These are phyloP conservation scores for Dascillus cervinus DNA, from an alignment of 2,888 invertebrate species.

Conservation along the genomic window DNA sequence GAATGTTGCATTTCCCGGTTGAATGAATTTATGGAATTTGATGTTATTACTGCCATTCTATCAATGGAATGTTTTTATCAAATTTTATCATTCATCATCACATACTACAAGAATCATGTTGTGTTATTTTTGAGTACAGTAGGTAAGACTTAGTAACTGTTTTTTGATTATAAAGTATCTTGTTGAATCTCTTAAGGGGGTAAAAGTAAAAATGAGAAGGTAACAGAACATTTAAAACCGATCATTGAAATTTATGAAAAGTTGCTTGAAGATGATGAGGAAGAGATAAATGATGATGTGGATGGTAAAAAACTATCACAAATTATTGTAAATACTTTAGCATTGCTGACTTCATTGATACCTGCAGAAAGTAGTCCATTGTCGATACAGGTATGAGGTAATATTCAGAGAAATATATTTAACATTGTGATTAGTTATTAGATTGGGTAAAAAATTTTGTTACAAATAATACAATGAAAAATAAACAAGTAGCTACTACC, in stretches of 20 bases:
- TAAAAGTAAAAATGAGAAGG: constrained; percentile 17
- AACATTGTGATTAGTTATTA: constrained; percentile 29
- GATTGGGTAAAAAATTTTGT: constrained; percentile 39
- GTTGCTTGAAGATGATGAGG: constrained; percentile 32
- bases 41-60: constrained; percentile 46
- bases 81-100: constrained; percentile 37
- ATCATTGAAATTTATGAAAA: constrained; percentile 32
- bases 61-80: constrained; percentile 54
- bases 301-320: constrained; percentile 33
- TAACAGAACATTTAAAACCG: constrained; percentile 18
- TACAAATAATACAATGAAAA: constrained; percentile 29
- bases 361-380: constrained; percentile 22
- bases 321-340: constrained; percentile 29
- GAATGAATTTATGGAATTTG: constrained; percentile 49
- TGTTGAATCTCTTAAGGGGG: constrained; percentile 16
- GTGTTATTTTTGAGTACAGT: constrained; percentile 38
- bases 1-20: constrained; percentile 46
- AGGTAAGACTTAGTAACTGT: constrained; percentile 31
- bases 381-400: constrained; percentile 25
- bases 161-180: constrained; percentile 6
- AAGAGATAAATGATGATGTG: constrained; percentile 30
- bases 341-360: constrained; percentile 25
- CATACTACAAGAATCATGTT: constrained; percentile 36
- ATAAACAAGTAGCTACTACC: constrained; percentile 28
- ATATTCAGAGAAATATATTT: neutral